Evolutionary conservation across 1,140 invertebrate species (phyloP), one percentile per base, ranked within the genome.

Genomic region (Meloidogyne chitwoodi): DNA sequence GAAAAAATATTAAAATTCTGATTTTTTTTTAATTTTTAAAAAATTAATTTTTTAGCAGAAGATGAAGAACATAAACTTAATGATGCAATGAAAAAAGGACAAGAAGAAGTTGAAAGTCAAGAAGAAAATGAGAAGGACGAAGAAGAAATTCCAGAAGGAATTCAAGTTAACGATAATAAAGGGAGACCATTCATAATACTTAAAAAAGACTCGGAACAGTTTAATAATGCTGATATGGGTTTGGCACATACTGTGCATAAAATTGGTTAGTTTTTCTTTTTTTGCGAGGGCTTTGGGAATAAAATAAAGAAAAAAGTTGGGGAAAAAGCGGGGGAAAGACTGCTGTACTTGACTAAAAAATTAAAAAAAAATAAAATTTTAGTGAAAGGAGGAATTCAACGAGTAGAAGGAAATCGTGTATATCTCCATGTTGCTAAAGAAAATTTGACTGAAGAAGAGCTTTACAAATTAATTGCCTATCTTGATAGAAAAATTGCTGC

Each of bases 381-480:
- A 72, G 85, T 86, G 1, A 86, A 86, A 68, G 85, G 85, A 41
- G 77, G 82, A 14, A 74, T 83, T 29, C 79, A 84, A 31, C 77
- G 85, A 27, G 84, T 86, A 24, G 86, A 84, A 73, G 85, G 86
- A 1, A 86, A 86, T 72, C 80, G 85, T 19, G 85, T 86, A 26
- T 86, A 86, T 66, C 24, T 86, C 27, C 81, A 80, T 31, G 79
- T 85, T 14, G 66, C 27, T 5, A 79, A 83, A 62, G 79, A 83
- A 26, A 77, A 84, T 26, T 31, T 84, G 27, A 83, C 83, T 26
- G 72, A 71, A 12, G 68, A 74, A 66, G 74, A 83, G 34, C 77
- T 85, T 41, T 81, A 81, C 64, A 83, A 86, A 67, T 68, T 86
- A 19, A 83, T 87, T 70, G 77, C 76, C 19, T 86, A 80, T 75